Evolutionary conservation across 2,113 vertebrate species (phyloP).

Genomic region (Bostrychus sinensis): DNA sequence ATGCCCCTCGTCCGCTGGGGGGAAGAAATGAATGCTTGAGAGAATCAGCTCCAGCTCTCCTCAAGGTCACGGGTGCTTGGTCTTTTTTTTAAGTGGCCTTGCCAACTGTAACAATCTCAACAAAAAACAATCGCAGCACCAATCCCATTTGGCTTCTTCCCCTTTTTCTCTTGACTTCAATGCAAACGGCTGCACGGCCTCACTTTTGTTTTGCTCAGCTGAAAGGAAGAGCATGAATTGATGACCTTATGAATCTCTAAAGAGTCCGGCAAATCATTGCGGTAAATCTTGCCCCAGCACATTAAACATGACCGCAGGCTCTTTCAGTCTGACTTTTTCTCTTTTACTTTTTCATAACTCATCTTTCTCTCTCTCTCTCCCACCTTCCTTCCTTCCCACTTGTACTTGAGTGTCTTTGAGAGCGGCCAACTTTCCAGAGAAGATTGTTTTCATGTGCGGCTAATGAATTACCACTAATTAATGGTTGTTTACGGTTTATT

Average conservation of each 20-base stretch:
- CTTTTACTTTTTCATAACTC: slow-evolving; percentile 17
- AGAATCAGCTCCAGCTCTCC: slow-evolving; percentile 46
- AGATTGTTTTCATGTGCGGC: slow-evolving; percentile 60
- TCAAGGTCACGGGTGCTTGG: slow-evolving; percentile 63
- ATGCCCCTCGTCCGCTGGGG: slow-evolving; percentile 24
- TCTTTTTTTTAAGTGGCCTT: slow-evolving; percentile 56
- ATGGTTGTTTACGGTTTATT: slow-evolving; percentile 62
- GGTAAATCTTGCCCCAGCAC: slow-evolving; percentile 61
- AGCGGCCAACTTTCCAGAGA: slow-evolving; percentile 26
- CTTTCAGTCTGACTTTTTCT: slow-evolving; percentile 23
- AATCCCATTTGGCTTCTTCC: slow-evolving; percentile 64
- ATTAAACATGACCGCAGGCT: slow-evolving; percentile 63
- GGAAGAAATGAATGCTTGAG: slow-evolving; percentile 57
- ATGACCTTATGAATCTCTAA: slow-evolving; percentile 74
- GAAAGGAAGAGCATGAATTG: slow-evolving; percentile 64
- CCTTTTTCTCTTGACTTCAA: slow-evolving; percentile 36
- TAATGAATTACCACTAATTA: slow-evolving; percentile 68
- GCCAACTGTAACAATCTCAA: slow-evolving; percentile 62
- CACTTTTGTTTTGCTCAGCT: slow-evolving; percentile 58
- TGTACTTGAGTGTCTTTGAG: slow-evolving; percentile 39
- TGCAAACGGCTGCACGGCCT: slow-evolving; percentile 31
- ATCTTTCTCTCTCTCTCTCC: slow-evolving; percentile 16
- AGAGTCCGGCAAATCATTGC: slow-evolving; percentile 60
- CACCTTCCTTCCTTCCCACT: slow-evolving; percentile 9
- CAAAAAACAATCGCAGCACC: slow-evolving; percentile 63